Conservation (phyloP, 2,113 vertebrate genomes). For the Macrotus californicus region DNA sequence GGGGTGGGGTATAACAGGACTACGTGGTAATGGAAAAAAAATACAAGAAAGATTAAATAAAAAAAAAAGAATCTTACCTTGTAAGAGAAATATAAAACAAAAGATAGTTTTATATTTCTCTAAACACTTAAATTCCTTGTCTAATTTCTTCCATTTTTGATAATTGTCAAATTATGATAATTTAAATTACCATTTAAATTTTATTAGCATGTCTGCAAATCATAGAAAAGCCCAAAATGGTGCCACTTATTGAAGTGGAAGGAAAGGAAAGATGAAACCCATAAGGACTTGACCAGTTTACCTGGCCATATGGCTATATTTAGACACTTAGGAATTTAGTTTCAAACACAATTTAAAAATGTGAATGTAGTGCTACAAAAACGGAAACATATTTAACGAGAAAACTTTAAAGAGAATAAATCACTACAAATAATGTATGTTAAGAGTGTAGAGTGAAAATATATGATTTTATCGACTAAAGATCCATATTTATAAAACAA, state of each 20-base stretch:
- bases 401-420: constrained; percentile 12
- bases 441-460: background rate
- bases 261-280: constrained; percentile 6
- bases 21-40: too few species aligned
- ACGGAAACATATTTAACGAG: background rate
- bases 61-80: background rate
- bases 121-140: background rate
- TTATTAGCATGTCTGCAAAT: background rate
- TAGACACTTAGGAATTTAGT: background rate
- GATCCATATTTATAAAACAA: constrained; percentile 22
- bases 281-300: background rate
- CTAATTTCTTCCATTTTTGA: background rate
- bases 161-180: background rate
- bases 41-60: too few species aligned
- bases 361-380: background rate
- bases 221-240: background rate
- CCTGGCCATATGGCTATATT: constrained; percentile 1
- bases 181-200: background rate
- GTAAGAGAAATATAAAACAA: background rate
- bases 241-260: constrained; percentile 21
- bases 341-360: background rate
- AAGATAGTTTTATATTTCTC: background rate
- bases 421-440: background rate
- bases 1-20: too few species aligned
- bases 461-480: background rate